Base-by-base conservation (phyloP, 64 coral and sea anemone genomes). In the Pocillopora verrucosa region DNA sequence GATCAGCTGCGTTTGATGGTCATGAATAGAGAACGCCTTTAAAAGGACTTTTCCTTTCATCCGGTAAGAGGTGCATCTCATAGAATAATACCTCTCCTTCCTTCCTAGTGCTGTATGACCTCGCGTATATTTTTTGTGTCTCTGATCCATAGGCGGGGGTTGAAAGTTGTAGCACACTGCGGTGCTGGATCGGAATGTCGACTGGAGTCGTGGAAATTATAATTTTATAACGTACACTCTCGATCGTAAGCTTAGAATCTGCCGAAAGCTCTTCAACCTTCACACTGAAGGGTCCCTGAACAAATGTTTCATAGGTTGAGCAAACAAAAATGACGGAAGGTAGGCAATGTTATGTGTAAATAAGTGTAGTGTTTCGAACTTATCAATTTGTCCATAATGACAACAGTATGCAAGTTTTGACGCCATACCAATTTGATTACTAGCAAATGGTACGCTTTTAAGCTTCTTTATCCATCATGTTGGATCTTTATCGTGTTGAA, bases 261-360 rank as follows among this genome's bases (percentile, higher is more conserved):
- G 65, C 20, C 0, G 19, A 51, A 70, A 70, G 20, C n/a, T 70
- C 20, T 70, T 70, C 67, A 70, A 70, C 22, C n/a, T 70, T 70
- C 67, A 11, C 22, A n/a, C 67, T 24, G 22, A 70, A 70, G 67
- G 67, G 67, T 10, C 10, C 10, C 67, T 70, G 67, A 70, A 70
- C 67, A 70, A 30, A 70, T 25, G 22, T 70, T 51, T 70, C 67
- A 70, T 70, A 10, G 20, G 67, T n/a, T 70, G 20, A 20, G 3
- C 16, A 56, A 19, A 77, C 37, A n/a, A 77, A 77, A 56, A 77
- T 77, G 75, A 77, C 75, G 56, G 75, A 77, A 41, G 75, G 75
- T 77, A 77, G 56, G 36, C 37, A 14, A 30, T 19, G 22, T 19
- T 77, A 41, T 77, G 22, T 58, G 73, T 77, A 19, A 77, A 77